A percentile compares a stretch with the other conserved stretches of the same genome.
Evolutionary conservation across 2,113 vertebrate genomes (phyloP).

Genomic region (Tamias sibiricus): DNA sequence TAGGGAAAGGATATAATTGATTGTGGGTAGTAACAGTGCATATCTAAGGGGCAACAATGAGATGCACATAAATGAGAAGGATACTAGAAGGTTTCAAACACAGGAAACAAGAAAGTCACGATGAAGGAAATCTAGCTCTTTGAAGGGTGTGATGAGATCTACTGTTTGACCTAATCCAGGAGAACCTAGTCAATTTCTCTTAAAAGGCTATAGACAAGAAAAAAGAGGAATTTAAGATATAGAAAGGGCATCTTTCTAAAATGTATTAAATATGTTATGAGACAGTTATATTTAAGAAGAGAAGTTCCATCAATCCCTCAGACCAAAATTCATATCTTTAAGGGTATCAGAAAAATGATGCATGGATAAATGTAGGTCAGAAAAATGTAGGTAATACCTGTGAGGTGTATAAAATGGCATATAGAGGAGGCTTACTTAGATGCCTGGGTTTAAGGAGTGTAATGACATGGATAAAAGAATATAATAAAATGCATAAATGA

Average conservation of each 20-base stretch:
- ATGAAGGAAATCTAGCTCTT: neutral
- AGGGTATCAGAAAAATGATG: neutral
- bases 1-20: neutral
- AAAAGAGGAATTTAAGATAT: neutral
- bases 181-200: neutral
- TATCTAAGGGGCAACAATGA: neutral
- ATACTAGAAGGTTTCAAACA: neutral
- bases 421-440: slow-evolving; percentile 33
- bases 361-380: neutral
- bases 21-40: neutral
- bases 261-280: neutral
- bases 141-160: neutral
- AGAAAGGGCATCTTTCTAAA: neutral
- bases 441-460: slow-evolving; percentile 29
- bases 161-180: neutral
- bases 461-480: slow-evolving; percentile 66
- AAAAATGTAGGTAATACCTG: slow-evolving; percentile 27
- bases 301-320: neutral
- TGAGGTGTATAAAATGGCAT: neutral
- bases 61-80: slow-evolving; percentile 1
- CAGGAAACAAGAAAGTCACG: neutral
- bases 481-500: slow-evolving; percentile 71
- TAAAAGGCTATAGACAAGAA: neutral
- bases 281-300: neutral
- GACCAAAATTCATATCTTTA: slow-evolving; percentile 29